Evolutionary conservation across 2,113 vertebrate species (phyloP).

Genomic region (Stigmatopora argus): DNA sequence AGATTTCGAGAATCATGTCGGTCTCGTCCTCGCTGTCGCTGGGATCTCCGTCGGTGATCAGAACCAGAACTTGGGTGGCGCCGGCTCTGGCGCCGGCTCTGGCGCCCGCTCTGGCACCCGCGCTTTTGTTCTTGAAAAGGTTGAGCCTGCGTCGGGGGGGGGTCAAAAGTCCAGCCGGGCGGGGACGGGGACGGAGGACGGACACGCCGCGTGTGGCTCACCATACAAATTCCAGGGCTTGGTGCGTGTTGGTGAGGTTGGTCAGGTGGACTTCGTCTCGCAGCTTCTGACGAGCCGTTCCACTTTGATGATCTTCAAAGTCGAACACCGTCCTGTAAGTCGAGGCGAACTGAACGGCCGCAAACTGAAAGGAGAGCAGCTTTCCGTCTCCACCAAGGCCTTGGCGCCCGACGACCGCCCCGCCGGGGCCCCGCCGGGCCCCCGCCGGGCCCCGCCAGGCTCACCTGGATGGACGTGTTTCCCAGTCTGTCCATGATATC

Average conservation of each 20-base stretch:
- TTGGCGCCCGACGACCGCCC: too few species aligned
- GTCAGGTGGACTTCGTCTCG: conserved; percentile 18
- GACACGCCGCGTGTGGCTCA: conserved; percentile 14
- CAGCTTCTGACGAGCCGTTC: conserved; percentile 43
- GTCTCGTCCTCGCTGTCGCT: rapidly evolving
- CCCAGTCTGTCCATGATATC: conserved; percentile 65
- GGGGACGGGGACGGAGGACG: too few species aligned
- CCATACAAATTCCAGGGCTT: conserved; percentile 62
- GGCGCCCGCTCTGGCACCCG: conserved; percentile 65
- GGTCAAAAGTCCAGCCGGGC: not conserved
- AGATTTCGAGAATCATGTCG: rapidly evolving
- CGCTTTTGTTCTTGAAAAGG: conserved; percentile 37
- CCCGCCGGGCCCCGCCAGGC: too few species aligned
- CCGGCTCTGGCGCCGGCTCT: conserved; percentile 61
- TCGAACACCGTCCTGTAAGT: conserved; percentile 44
- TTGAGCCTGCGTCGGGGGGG: not conserved
- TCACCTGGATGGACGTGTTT: conserved; percentile 73
- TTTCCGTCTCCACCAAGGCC: too few species aligned
- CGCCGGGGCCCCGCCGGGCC: too few species aligned
- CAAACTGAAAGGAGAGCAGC: conserved; percentile 63
- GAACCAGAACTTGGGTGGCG: conserved; percentile 71
- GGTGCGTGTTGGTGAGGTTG: conserved; percentile 62
- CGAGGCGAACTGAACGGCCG: conserved; percentile 75
- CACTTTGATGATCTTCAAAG: conserved; percentile 61
- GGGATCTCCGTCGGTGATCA: conserved; percentile 78